These are phyloP conservation scores for Oophaga sylvatica DNA, from an alignment of 2,797 vertebrate genomes.

Conservation along the genomic window DNA sequence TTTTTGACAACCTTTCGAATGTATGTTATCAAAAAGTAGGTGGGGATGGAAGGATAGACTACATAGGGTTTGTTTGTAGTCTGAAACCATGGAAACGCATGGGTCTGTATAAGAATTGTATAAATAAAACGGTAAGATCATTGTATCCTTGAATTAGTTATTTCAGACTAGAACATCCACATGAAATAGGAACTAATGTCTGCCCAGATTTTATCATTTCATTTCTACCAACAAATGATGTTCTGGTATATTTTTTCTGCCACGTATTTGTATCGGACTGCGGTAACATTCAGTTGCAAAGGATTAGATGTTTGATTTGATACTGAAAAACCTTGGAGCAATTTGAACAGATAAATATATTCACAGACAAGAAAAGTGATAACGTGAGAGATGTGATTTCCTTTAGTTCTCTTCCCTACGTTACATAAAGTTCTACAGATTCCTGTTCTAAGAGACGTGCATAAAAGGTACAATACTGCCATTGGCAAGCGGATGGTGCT, in stretches of 20 bases:
- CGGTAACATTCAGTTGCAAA: slow-evolving; percentile 28
- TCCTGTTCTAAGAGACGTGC: not conserved
- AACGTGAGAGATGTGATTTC: not conserved
- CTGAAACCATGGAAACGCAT: too few species aligned
- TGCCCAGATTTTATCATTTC: not conserved
- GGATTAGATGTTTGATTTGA: slow-evolving; percentile 18
- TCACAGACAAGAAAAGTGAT: slow-evolving; percentile 11
- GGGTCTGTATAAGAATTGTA: too few species aligned
- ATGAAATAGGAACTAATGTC: not conserved
- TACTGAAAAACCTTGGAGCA: slow-evolving; percentile 10
- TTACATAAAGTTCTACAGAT: not conserved
- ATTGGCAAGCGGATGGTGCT: too few species aligned
- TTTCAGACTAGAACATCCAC: too few species aligned
- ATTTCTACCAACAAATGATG: not conserved
- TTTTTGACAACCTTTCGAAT: too few species aligned
- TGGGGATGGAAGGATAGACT: too few species aligned
- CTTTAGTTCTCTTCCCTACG: not conserved
- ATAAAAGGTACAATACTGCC: not conserved
- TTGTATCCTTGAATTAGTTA: too few species aligned
- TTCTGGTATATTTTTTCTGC: not conserved
- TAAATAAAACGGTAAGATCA: too few species aligned
- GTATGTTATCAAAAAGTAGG: too few species aligned
- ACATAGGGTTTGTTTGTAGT: too few species aligned
- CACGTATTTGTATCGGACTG: slow-evolving; percentile 7
- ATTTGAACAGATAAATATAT: slow-evolving; percentile 19